A percentile compares a stretch with the other conserved stretches of the same genome.
Conservation (phyloP, 1,140 invertebrate species). For the Vanessa atalanta region DNA sequence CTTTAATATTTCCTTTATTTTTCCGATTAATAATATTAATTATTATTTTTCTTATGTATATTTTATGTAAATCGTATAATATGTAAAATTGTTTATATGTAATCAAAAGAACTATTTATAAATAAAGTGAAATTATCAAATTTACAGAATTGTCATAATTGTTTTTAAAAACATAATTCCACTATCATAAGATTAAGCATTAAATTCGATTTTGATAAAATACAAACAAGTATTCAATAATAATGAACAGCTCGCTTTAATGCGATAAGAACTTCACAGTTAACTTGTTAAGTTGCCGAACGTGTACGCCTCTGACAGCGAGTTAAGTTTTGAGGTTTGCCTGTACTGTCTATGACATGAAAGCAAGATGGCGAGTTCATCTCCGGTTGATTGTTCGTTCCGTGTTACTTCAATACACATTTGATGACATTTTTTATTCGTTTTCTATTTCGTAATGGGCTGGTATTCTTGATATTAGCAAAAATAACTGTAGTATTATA, state of each 20-base stretch:
- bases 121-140: no score
- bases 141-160: no score
- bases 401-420: constrained; percentile 69
- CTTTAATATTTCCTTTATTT: no score
- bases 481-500: constrained; percentile 56
- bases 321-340: constrained; percentile 53
- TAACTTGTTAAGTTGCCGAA: constrained; percentile 48
- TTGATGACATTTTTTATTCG: constrained; percentile 66
- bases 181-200: no score
- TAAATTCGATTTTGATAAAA: background rate
- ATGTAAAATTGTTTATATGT: no score
- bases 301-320: constrained; percentile 49
- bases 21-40: no score
- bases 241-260: constrained; percentile 12
- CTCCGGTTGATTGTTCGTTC: constrained; percentile 76
- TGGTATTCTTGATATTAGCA: constrained; percentile 50
- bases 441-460: constrained; percentile 65
- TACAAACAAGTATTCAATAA: background rate
- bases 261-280: constrained; percentile 38
- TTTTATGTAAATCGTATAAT: no score
- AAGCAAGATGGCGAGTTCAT: constrained; percentile 80
- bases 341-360: constrained; percentile 69
- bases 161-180: no score
- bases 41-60: no score
- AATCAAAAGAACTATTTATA: no score